Conservation (phyloP, 2,113 vertebrate genomes). For the Sebastes schlegelii region DNA sequence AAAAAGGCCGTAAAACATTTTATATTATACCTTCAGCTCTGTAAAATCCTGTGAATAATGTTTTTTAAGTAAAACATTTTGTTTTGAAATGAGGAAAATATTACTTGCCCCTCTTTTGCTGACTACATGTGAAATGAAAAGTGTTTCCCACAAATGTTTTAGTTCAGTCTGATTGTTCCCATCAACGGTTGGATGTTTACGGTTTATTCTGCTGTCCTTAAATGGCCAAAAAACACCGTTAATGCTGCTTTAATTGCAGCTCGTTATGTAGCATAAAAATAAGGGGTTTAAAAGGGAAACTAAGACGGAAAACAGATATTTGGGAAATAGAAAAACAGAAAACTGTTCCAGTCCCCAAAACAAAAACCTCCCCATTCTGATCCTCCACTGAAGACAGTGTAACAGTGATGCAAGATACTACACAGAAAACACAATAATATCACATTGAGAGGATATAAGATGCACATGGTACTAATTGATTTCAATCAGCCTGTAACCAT, state of each 20-base stretch:
- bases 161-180: background rate
- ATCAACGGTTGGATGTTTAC: background rate
- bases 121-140: too few species aligned
- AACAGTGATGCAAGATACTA: background rate
- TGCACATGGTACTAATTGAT: conserved; percentile 23
- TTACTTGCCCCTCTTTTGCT: background rate
- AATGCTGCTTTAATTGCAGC: background rate
- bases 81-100: background rate
- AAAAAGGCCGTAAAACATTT: background rate
- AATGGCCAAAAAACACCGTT: background rate
- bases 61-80: background rate
- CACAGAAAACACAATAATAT: background rate
- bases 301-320: background rate
- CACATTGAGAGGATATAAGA: background rate
- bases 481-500: conserved; percentile 51
- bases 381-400: background rate
- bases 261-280: background rate
- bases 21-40: background rate
- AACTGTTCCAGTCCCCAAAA: background rate
- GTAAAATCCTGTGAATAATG: background rate
- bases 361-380: background rate
- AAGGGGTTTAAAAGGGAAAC: background rate
- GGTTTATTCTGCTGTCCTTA: background rate
- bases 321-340: background rate
- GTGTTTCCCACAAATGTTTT: background rate